Conservation (phyloP, 1,140 invertebrate genomes). For the Drosophila pruinosa region DNA sequence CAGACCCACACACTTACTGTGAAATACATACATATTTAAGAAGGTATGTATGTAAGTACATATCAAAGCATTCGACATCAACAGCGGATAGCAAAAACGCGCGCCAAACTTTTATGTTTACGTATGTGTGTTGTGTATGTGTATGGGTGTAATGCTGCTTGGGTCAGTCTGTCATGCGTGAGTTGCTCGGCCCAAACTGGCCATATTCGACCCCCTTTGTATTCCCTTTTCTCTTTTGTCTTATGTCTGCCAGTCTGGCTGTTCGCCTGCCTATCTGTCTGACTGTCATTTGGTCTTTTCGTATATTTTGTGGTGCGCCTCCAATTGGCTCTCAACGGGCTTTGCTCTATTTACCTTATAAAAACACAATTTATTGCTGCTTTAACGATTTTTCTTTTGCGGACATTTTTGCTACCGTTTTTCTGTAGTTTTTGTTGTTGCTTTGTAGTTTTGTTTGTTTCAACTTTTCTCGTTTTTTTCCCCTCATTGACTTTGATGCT, state of each 20-base stretch:
- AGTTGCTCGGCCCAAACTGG: constrained; percentile 27
- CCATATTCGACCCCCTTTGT: not conserved
- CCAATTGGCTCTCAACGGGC: constrained; percentile 71
- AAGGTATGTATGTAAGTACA: constrained; percentile 3
- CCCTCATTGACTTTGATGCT: constrained; percentile 52
- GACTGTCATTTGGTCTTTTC: constrained; percentile 38
- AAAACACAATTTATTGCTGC: constrained; percentile 78
- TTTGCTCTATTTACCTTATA: constrained; percentile 80
- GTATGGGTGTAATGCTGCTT: constrained; percentile 36
- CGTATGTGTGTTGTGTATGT: not conserved
- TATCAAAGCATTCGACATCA: constrained; percentile 42
- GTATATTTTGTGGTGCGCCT: constrained; percentile 68
- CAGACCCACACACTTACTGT: constrained; percentile 4
- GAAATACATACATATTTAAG: not conserved
- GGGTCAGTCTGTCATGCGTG: constrained; percentile 63
- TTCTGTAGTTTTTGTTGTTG: constrained; percentile 13
- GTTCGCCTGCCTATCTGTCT: not conserved
- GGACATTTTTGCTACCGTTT: constrained; percentile 33
- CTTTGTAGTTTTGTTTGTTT: constrained; percentile 40
- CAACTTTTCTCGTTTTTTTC: constrained; percentile 42
- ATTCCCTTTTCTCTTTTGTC: constrained; percentile 2
- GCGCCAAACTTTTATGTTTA: constrained; percentile 44
- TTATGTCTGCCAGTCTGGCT: not conserved
- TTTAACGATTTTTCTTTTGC: constrained; percentile 65
- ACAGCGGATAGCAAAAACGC: constrained; percentile 32